These are phyloP conservation scores for Cryptocephalus primarius DNA, from an alignment of 2,888 invertebrate species.

Conservation along the genomic window DNA sequence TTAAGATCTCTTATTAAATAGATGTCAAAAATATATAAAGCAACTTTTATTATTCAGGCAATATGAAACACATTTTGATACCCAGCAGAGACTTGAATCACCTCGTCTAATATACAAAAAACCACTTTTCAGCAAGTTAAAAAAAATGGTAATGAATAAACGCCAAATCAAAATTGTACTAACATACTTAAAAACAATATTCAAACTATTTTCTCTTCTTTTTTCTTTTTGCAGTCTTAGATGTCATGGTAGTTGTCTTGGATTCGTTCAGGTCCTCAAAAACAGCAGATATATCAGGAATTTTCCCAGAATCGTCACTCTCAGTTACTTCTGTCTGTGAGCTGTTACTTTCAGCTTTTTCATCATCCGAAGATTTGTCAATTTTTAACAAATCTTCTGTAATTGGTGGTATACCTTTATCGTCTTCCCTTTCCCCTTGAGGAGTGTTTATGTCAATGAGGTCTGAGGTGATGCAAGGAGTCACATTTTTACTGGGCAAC, in stretches of 20 bases:
- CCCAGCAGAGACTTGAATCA: too few species aligned
- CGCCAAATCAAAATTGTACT: too few species aligned
- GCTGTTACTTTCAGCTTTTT: constrained; percentile 40
- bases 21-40: too few species aligned
- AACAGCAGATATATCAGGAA: constrained; percentile 23
- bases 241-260: constrained; percentile 16
- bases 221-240: constrained; percentile 39
- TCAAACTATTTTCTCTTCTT: constrained; percentile 48
- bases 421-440: constrained; percentile 10
- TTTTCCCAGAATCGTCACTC: constrained; percentile 42
- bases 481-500: constrained; percentile 15
- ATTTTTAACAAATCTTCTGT: constrained; percentile 28
- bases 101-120: too few species aligned
- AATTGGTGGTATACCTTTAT: constrained; percentile 19
- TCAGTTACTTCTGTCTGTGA: constrained; percentile 46
- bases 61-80: too few species aligned
- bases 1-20: too few species aligned
- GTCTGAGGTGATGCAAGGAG: constrained; percentile 9
- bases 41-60: too few species aligned
- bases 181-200: neutral
- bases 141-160: too few species aligned
- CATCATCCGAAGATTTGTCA: constrained; percentile 47
- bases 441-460: constrained; percentile 22
- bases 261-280: constrained; percentile 28
- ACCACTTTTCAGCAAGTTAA: too few species aligned